Evolutionary conservation across 2,888 invertebrate genomes (phyloP), one percentile per base, ranked within the genome.

Genomic region (Ischnura elegans): DNA sequence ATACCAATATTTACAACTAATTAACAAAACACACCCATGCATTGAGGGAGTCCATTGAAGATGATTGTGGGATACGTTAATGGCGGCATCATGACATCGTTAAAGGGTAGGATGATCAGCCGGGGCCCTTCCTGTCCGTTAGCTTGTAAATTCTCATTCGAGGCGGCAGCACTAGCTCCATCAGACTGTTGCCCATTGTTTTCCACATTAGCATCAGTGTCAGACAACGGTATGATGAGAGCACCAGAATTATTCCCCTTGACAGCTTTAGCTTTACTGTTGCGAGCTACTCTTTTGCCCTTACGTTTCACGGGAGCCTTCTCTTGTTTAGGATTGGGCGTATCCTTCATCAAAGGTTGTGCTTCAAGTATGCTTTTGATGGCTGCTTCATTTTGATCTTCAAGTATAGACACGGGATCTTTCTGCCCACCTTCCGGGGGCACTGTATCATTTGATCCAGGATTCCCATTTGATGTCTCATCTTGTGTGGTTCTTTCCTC

Each of bases 311-410:
- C 61, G 66, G 25, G 25, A 46, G 86, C 46, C 46, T 46, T 86
- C 45, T 46, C 45, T 86, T 46, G 86, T 86, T 86, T 86, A n/a
- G 45, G 46, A 86, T 46, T 45, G n/a, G 86, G 86, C 16, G 46
- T 45, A 86, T 90, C 45, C 61, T 90, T 61, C 61, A 61, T 43
- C 61, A 55, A 1, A 0, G 90, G 90, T n/a, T 61, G 61, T 2
- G 66, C 90, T 43, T 90, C 61, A 16, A 90, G 90, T n/a, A 90
- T 90, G 16, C 90, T 90, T 55, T 90, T 90, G 90, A 90, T 90
- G 42, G 90, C 90, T 42, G 55, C 90, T 90, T 61, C 90, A 13
- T 90, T 90, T 43, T 90, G 90, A 21, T 90, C 90, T 16, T 90
- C 90, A 25, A 90, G 61, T 10, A 61, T n/a, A n/a, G 86, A 10